Base-by-base conservation (phyloP, 2,888 invertebrate species). In the Emmelina monodactyla region DNA sequence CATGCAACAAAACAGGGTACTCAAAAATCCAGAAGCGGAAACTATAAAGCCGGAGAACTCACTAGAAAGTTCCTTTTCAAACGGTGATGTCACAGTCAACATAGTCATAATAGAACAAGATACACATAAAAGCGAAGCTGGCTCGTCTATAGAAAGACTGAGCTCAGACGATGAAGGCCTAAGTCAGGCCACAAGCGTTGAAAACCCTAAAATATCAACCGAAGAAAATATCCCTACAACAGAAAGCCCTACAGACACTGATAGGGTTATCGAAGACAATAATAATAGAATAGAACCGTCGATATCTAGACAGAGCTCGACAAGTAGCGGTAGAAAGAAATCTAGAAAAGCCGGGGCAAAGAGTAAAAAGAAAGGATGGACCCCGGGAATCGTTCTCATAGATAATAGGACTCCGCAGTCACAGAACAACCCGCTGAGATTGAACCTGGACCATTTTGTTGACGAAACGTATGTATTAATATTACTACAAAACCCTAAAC, bases 361-460 rank as follows among this genome's bases (percentile, higher is more conserved):
- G 37, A 70, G 47, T 44, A 76, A 71, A 44, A 68, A 63, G 44
- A 70, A 63, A 42, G 71, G 65, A 43, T 80, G 79, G 79, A 70
- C 78, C 22, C 72, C 72, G 0, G 66, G 70, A 2, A 60, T 67
- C 25, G 75, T 80, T 19, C 65, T 79, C 46, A 43, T 80, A 39
- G 78, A 78, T 35, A 78, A 66, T 35, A 43, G 76, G 31, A 52
- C 70, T 13, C 45, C 53, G 13, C 62, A 63, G 38, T 59, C 44
- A 22, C 69, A 63, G 42, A 67, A 49, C 16, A 57, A 50, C 41
- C 68, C 76, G 3, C 47, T 81, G 41, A 66, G 64, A 43, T 50
- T 81, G 47, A 75, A 80, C 51, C 60, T 81, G 56, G 81, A 80
- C 40, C 78, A 72, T 53, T 68, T 72, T 46, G 76, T 80, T 37